Base-by-base conservation (phyloP, 92 coral and sea anemone genomes). In the Blastomussa wellsi region DNA sequence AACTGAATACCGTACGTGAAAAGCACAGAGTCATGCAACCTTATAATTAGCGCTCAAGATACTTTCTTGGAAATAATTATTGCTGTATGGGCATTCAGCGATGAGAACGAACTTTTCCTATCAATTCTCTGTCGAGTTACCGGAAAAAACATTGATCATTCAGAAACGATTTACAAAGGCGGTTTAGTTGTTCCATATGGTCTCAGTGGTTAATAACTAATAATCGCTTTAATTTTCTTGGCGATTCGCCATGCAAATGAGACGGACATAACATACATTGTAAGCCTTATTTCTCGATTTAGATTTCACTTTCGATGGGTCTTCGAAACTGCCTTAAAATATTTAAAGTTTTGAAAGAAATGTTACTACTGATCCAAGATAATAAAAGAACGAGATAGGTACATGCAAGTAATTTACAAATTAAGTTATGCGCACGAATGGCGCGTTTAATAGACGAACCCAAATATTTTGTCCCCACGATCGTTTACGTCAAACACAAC, bases 121-220 rank as follows among this genome's bases (percentile, higher is more conserved):
- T 72, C 52, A 72, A 14, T n/a, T 65, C n/a, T 0, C 38, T 26
- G 7, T 65, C 70, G 35, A 65, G 70, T 65, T 49, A 29, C 55
- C 68, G 15, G 47, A 51, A 73, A 73, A 39, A 39, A 44, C 1
- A 29, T 74, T 36, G 66, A 26, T 77, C 44, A 52, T 77, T 77
- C 28, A 17, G 4, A 77, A 22, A 10, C 81, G 36, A 53, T 77
- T 77, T 55, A 53, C 47, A 53, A 55, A 77, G 20, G 67, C 28
- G 39, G 68, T 53, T 77, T 77, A 55, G 69, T 35, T 77, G 69
- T 28, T 33, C 79, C 81, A 53, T 77, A 35, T 55, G 81, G 69
- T 35, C 32, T 77, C 47, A 22, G 11, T 37, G 80, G 81, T 77
- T 20, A 32, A 53, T 53, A 52, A 77, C 55, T 20, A 32, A 53